Conservation (phyloP, 2,888 invertebrate genomes). For the Cistogaster globosa region DNA sequence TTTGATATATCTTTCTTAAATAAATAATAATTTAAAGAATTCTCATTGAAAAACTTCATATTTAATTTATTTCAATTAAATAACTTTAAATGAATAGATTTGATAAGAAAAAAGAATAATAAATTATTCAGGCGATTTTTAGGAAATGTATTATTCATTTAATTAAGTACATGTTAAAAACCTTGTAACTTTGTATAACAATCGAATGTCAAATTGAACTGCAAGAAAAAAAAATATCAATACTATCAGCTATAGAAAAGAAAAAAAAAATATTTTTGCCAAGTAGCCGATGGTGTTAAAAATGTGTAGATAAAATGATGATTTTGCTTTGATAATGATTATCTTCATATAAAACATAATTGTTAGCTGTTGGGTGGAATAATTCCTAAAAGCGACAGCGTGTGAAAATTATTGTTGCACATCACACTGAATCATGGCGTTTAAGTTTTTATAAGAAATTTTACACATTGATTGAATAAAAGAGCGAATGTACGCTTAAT, state of each 20-base stretch:
- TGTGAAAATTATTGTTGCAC: constrained; percentile 9
- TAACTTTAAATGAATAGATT: too few species aligned
- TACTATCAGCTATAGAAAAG: neutral
- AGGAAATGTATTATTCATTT: constrained; percentile 20
- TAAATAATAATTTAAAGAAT: too few species aligned
- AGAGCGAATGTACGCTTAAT: constrained; percentile 16
- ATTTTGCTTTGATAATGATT: too few species aligned
- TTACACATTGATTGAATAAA: neutral
- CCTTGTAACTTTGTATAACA: neutral
- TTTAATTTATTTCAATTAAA: too few species aligned
- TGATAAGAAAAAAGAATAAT: too few species aligned
- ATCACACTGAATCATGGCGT: neutral
- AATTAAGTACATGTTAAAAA: constrained; percentile 20
- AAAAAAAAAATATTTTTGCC: neutral
- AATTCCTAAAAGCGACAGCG: constrained; percentile 38
- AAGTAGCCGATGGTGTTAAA: constrained; percentile 34
- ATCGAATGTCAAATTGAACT: neutral
- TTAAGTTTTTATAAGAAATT: constrained; percentile 15
- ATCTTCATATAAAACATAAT: constrained; percentile 1
- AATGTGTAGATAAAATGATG: neutral
- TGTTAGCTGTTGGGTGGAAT: neutral
- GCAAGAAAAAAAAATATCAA: neutral
- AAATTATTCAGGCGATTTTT: neutral
- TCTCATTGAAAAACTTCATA: too few species aligned
- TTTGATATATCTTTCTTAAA: too few species aligned